Evolutionary conservation across 2,113 vertebrate genomes (phyloP), one percentile per base, ranked within the genome.

Genomic region (Chloropsis hardwickii): DNA sequence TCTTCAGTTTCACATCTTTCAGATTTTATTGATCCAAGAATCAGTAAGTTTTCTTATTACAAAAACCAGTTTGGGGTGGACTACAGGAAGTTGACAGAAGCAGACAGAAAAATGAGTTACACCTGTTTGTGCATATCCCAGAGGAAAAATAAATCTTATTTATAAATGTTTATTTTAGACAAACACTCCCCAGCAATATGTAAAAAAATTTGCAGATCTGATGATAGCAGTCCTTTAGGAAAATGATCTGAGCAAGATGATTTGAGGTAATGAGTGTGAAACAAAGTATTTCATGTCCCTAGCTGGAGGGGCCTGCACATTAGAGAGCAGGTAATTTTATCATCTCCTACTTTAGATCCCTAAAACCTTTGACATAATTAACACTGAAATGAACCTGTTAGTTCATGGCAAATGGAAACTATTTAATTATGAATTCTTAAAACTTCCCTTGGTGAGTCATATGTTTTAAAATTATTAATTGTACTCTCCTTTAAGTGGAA

Each of bases 121-220:
- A 37, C 1, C 0, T 50, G 5, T 85, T 15, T 72, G 21, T 91
- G 17, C 28, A 31, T 40, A 64, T 79, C 24, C 44, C 66, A 90
- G 44, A 86, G 21, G 61, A 65, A 87, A 90, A 81, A 81, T 64
- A 73, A 86, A 92, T 29, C 12, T 3, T 40, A 10, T 64, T 93
- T 77, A 88, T 35, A 33, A 57, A 22, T 80, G 60, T 85, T 84
- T 84, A 45, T 88, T 92, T 77, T 79, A 82, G 33, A 50, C 28
- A 83, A 95, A 91, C 12, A 37, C 45, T 94, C 39, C 82, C 44
- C 82, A 95, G 40, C 62, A 81, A 66, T 71, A 90, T 79, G 58
- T 86, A 97, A 88, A 53, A 95, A 85, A 96, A 95, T 92, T 86
- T 95, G 71, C 77, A 95, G 72, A 85, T 91, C 45, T 95, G 56